These are phyloP conservation scores for Martes martes DNA, from an alignment of 2,113 vertebrate species.

Conservation along the genomic window DNA sequence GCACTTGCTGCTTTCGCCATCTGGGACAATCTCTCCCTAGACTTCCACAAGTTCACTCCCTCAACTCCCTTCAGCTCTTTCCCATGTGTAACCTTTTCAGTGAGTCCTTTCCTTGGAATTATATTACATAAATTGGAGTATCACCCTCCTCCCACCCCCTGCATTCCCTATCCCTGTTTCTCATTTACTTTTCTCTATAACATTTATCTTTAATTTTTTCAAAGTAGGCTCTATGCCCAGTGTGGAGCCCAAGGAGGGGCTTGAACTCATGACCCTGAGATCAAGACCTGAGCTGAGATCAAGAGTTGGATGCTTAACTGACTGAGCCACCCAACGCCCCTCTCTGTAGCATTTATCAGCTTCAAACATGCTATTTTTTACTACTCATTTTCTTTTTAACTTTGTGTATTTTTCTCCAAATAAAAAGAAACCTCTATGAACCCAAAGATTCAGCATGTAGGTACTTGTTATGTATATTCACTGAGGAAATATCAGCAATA, in stretches of 20 bases:
- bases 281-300: not conserved
- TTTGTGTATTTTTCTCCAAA: not conserved
- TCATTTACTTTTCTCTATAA: not conserved
- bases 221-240: not conserved
- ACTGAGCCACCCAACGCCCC: not conserved
- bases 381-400: not conserved
- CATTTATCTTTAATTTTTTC: not conserved
- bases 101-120: not conserved
- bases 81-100: not conserved
- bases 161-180: not conserved
- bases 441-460: not conserved
- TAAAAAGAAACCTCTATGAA: not conserved
- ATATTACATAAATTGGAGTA: not conserved
- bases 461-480: not conserved
- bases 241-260: not conserved
- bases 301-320: not conserved
- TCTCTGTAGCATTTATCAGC: not conserved
- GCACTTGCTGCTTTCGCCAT: not conserved
- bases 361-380: not conserved
- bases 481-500: not conserved
- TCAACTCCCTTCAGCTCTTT: not conserved
- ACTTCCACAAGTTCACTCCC: not conserved
- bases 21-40: not conserved
- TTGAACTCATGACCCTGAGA: not conserved
- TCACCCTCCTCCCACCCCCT: too few species aligned